Base-by-base conservation (phyloP, 1,140 invertebrate species). In the Drosophila mojavensis region DNA sequence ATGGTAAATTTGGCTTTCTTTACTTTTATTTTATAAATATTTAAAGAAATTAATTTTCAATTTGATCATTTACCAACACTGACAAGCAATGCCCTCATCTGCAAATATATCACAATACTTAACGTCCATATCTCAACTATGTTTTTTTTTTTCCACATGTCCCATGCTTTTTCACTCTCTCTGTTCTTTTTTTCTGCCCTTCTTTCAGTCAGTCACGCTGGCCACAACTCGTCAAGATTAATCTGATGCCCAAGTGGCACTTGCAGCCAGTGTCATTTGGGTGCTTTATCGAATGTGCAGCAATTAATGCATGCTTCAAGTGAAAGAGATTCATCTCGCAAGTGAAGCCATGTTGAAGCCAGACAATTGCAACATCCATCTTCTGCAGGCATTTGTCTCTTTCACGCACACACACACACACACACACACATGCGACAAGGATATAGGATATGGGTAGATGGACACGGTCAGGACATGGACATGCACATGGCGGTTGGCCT, bases 341-440 rank as follows among this genome's bases (percentile, higher is more conserved):
- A 17, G 65, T 61, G 51, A 70, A 70, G 66, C 59, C 72, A 70
- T 70, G 72, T 59, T 69, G 72, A 62, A 61, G 68, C 68, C 79
- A 86, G 76, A 88, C 83, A 88, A 79, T 82, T 79, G 72, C 76
- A 76, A 68, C 84, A 83, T 88, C 55, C 66, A 79, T 88, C 83
- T 89, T 88, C 45, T 67, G 76, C 59, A 76, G 84, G 76, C 84
- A 88, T 86, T 88, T 82, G 83, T 86, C 79, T 78, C 79, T 73
- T 82, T 88, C 81, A 85, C 81, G 78, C 78, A 79, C 81, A 45
- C 65, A 64, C 68, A 81, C 41, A 45, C 65, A 64, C 68, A 81
- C 41, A 45, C 62, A 64, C 68, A 82, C 41, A 74, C 26, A 56
- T 5, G n/a, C 13, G 4, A 15, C 7, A 5, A 11, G 45, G 69